A percentile compares a stretch with the other conserved stretches of the same genome.
These are phyloP conservation scores for Malurus elegans DNA, from an alignment of 2,113 vertebrate genomes.

Conservation along the genomic window DNA sequence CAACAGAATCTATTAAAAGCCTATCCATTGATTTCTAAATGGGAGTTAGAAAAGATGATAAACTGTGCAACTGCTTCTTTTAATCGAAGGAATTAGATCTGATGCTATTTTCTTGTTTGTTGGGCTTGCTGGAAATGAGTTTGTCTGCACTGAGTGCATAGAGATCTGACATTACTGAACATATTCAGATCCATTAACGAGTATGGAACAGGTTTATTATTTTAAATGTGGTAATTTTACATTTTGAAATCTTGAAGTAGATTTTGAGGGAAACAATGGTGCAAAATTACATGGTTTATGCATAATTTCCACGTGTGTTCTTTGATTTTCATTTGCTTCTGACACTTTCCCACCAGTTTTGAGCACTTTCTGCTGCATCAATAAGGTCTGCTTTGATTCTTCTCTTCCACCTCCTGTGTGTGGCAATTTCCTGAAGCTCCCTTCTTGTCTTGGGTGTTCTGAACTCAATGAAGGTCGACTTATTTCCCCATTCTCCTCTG, in stretches of 20 bases:
- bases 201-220: slow-evolving; percentile 1
- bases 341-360: neutral
- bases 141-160: slow-evolving; percentile 2
- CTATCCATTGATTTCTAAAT: slow-evolving; percentile 9
- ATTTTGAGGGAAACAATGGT: slow-evolving; percentile 8
- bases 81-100: slow-evolving; percentile 6
- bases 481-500: neutral
- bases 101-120: slow-evolving; percentile 23
- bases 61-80: slow-evolving; percentile 7
- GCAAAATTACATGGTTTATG: slow-evolving; percentile 1
- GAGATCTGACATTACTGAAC: neutral
- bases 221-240: neutral
- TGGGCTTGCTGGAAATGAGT: neutral
- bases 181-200: slow-evolving; percentile 2
- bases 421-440: neutral
- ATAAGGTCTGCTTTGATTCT: neutral
- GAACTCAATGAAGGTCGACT: neutral
- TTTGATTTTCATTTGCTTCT: neutral
- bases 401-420: neutral
- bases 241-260: slow-evolving; percentile 3
- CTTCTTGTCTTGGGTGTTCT: neutral
- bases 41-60: neutral
- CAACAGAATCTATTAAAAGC: neutral
- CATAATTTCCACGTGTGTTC: neutral
- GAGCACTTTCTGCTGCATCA: neutral